Base-by-base conservation (phyloP, 2,888 invertebrate species). In the Xestia ashworthii region DNA sequence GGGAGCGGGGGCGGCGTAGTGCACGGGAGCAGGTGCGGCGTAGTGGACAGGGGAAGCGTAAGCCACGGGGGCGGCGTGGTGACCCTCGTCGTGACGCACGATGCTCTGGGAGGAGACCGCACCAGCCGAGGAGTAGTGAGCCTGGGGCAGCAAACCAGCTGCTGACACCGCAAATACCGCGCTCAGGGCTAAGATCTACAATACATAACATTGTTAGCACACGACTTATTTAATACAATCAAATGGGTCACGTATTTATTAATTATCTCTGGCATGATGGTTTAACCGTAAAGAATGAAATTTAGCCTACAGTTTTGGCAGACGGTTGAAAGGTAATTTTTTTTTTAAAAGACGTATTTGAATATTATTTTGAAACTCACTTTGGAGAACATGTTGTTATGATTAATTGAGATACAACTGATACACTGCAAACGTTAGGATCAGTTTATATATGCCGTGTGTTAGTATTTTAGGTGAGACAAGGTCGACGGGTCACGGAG, bases 81-180 rank as follows among this genome's bases (percentile, higher is more conserved):
- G 87, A 62, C 82, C 89, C 78, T 94, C 93, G 84, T 94, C 94
- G 82, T 94, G 95, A 74, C 91, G 95, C 80, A 95, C 93, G 74
- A 96, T 95, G 90, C 94, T 95, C 87, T 97, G 97, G 32, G 96
- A 94, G 38, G 95, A 95, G 46, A 96, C 94, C 5, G 95, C 95
- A 3, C 89, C 93, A 5, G 95, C 93, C 3, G 92, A 87, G 48
- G 95, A 93, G 88, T 95, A 95, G 89, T 96, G 96, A 53, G 92
- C 90, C n/a, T 97, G 87, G 2, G 94, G 89, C 81, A 95, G 81
- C 65, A 95, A 91, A 71, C 95, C 95, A 38, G 95, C 95, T 58
- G 92, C 84, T 48, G 96, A 92, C 60, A 97, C 93, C 60, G 95
- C 94, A 89, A 96, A 84, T 76, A 95, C 86, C 78, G 95, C 93